phyloP scores from a whole-genome alignment of 2,797 vertebrate genomes.

The Cercopithecus mitis region DNA sequence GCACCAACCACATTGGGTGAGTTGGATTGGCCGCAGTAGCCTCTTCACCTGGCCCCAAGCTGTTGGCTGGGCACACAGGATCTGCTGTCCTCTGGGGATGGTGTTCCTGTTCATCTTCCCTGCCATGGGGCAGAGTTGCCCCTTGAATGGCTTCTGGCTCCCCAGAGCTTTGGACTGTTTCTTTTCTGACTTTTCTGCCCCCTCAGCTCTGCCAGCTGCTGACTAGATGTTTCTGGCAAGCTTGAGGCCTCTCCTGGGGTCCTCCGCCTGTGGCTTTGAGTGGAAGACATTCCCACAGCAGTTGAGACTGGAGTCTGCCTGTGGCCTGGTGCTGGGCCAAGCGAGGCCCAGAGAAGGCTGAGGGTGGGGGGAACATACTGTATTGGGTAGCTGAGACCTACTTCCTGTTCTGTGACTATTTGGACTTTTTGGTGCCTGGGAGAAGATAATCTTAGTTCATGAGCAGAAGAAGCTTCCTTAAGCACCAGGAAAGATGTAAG shows the following conservation, averaged over 20 bases:
- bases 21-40: constrained; percentile 34
- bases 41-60: neutral
- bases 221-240: constrained; percentile 56
- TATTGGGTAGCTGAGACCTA: neutral
- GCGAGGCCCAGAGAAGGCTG: neutral
- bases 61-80: neutral
- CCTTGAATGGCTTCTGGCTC: constrained; percentile 15
- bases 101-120: neutral
- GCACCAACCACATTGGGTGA: constrained; percentile 98
- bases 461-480: constrained; percentile 6
- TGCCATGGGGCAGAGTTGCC: neutral
- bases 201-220: constrained; percentile 54
- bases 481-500: neutral
- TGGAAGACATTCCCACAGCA: constrained; percentile 55
- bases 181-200: constrained; percentile 32
- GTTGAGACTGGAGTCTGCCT: constrained; percentile 60
- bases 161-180: constrained; percentile 1
- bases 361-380: neutral
- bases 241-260: constrained; percentile 61
- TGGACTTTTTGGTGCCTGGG: neutral
- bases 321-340: constrained; percentile 60
- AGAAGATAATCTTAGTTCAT: neutral
- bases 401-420: neutral
- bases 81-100: neutral
- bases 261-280: constrained; percentile 60